A percentile compares a stretch with the other conserved stretches of the same genome.
phyloP scores from a whole-genome alignment of 2,888 invertebrate species.

The Germaria angustata region DNA sequence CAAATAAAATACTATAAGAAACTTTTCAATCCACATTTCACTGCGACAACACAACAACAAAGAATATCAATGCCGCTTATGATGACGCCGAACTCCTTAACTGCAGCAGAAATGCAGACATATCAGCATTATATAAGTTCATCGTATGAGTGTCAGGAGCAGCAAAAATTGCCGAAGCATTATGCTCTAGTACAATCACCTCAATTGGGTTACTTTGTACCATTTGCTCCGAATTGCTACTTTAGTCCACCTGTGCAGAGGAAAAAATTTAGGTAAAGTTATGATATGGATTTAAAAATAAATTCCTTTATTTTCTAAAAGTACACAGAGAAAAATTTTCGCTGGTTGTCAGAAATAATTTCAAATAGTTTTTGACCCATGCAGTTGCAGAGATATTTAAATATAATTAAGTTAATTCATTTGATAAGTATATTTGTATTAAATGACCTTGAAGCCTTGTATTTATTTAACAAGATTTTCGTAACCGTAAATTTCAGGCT shows the following conservation, averaged over 20 bases:
- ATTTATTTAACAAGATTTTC: too few species aligned
- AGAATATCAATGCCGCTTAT: constrained; percentile 71
- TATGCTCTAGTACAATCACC: constrained; percentile 73
- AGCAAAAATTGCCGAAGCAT: background rate
- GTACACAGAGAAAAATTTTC: background rate
- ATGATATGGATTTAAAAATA: background rate
- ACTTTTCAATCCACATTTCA: constrained; percentile 48
- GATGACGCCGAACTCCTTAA: constrained; percentile 67
- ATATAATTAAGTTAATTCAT: too few species aligned
- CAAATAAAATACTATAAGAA: constrained; percentile 64
- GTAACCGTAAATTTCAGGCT: too few species aligned
- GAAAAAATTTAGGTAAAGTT: constrained; percentile 74
- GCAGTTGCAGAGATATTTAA: too few species aligned
- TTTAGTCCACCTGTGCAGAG: constrained; percentile 78
- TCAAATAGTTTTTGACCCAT: too few species aligned
- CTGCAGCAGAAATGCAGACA: constrained; percentile 69
- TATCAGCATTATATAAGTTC: constrained; percentile 69
- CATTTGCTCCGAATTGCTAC: constrained; percentile 80
- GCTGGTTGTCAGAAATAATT: too few species aligned
- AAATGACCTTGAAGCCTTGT: too few species aligned
- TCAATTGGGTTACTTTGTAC: constrained; percentile 83
- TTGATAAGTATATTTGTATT: too few species aligned
- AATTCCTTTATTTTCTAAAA: background rate
- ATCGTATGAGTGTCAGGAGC: constrained; percentile 34
- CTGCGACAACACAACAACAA: constrained; percentile 64